Conservation (phyloP, 2,113 vertebrate species). For the Myotis yumanensis region DNA sequence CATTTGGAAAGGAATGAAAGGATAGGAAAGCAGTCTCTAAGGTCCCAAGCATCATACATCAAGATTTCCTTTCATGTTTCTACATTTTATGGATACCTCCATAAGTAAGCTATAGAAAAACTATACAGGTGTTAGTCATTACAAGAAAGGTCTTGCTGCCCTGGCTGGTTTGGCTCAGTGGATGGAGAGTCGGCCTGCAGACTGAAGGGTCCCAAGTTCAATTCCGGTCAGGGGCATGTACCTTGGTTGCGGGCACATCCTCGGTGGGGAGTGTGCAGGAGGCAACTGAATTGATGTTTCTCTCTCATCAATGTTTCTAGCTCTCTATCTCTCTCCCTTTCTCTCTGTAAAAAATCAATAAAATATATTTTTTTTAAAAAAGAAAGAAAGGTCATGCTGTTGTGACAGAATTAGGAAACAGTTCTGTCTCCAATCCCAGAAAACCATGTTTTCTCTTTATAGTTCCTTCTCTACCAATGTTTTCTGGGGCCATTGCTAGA, state of each 20-base stretch:
- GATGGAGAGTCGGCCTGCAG: no score
- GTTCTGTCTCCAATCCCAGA: slow-evolving; percentile 21
- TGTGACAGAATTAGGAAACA: slow-evolving; percentile 39
- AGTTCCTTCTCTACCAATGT: neutral
- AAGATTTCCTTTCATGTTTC: slow-evolving; percentile 60
- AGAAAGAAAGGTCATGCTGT: neutral
- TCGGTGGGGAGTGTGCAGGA: no score
- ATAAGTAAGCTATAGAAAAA: slow-evolving; percentile 1
- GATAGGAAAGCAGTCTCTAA: slow-evolving; percentile 30
- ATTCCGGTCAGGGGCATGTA: no score
- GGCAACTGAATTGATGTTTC: no score
- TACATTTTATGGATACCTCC: slow-evolving; percentile 46
- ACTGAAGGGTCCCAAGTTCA: no score
- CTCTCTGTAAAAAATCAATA: no score
- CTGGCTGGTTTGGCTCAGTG: no score
- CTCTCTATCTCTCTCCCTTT: no score
- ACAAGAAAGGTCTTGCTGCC: neutral
- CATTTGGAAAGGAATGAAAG: slow-evolving; percentile 29
- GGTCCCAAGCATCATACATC: slow-evolving; percentile 19
- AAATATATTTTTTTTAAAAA: no score
- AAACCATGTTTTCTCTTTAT: slow-evolving; percentile 36
- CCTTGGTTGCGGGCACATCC: no score
- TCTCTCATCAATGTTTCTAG: no score
- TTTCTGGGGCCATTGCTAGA: slow-evolving; percentile 26
- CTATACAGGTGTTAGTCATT: slow-evolving; percentile 45